Percentiles rank a stretch among this genome's conserved stretches.
Conservation (phyloP, 2,888 invertebrate genomes). For the Cephus runcator region DNA sequence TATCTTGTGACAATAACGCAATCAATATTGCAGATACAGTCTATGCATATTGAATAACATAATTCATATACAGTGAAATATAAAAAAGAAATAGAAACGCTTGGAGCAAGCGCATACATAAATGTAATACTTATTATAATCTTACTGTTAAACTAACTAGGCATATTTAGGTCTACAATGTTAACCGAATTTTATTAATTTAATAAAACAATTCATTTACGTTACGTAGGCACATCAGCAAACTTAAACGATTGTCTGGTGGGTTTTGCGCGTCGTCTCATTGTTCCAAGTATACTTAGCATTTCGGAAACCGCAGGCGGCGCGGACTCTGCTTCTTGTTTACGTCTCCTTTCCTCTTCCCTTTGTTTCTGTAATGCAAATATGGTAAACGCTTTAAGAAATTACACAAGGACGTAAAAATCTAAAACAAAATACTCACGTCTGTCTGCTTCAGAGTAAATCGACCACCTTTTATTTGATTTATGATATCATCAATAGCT, state of each 20-base stretch:
- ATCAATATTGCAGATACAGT: neutral
- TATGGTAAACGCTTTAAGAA: neutral
- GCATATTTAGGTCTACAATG: neutral
- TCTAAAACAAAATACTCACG: constrained; percentile 53
- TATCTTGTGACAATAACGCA: neutral
- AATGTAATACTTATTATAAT: neutral
- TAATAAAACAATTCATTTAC: neutral
- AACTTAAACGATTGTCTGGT: constrained; percentile 56
- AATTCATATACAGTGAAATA: neutral
- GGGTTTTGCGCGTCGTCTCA: constrained; percentile 69
- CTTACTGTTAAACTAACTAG: neutral
- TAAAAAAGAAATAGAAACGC: neutral
- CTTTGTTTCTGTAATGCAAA: constrained; percentile 64
- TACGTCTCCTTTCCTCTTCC: constrained; percentile 69
- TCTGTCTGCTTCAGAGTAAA: constrained; percentile 77
- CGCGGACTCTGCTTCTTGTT: constrained; percentile 71
- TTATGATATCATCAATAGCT: constrained; percentile 81
- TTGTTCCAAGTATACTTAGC: constrained; percentile 75
- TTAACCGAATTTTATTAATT: neutral
- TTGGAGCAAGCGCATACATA: neutral
- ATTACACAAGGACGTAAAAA: constrained; percentile 1
- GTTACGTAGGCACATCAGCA: constrained; percentile 44
- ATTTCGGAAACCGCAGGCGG: constrained; percentile 73
- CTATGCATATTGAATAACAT: neutral
- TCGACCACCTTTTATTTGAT: constrained; percentile 80